Evolutionary conservation across 2,888 invertebrate species (phyloP), one percentile per base, ranked within the genome.

Genomic region (Cancer borealis): DNA sequence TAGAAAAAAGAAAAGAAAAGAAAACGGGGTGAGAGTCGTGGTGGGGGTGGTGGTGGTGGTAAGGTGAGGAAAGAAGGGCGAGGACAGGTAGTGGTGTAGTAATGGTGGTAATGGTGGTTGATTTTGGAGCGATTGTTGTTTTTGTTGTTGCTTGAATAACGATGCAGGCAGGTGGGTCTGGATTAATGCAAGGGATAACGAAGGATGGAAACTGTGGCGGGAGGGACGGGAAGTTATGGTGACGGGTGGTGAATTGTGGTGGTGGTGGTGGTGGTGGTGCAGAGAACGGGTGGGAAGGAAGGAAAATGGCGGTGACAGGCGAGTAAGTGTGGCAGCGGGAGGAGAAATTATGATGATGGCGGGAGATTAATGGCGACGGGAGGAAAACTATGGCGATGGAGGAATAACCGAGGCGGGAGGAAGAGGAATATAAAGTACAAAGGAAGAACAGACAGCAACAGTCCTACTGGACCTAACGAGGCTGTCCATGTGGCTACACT

Each of bases 141-240:
- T 1, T 79, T 79, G 79, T 79, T 79, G 26, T 30, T 30, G 26
- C 30, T 54, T 12, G 54, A 17, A 17, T 54, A 3, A 54, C 12
- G 54, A 54, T 10, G 12, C 54, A 54, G 54, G 14, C 12, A 54
- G 54, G 12, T 54, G 14, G 14, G 54, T 17, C 14, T 54, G 54
- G 79, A 73, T 73, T 73, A 73, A n/a, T n/a, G n/a, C n/a, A 45
- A 39, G 8, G 88, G 54, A 14, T 54, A 54, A 54, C 54, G 54
- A 54, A 12, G 54, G 54, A 12, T 3, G 45, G 39, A 17, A 45
- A 88, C 45, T 21, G 88, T 45, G 45, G 45, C 45, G 45, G n/a
- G 47, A 89, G 88, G 47, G n/a, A 89, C 54, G 88, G n/a, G n/a
- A 89, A 47, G 47, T 46, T n/a, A 89, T 30, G 1, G 88, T 89